Conservation (phyloP, 2,888 invertebrate species). For the Physocephala rufipes region DNA sequence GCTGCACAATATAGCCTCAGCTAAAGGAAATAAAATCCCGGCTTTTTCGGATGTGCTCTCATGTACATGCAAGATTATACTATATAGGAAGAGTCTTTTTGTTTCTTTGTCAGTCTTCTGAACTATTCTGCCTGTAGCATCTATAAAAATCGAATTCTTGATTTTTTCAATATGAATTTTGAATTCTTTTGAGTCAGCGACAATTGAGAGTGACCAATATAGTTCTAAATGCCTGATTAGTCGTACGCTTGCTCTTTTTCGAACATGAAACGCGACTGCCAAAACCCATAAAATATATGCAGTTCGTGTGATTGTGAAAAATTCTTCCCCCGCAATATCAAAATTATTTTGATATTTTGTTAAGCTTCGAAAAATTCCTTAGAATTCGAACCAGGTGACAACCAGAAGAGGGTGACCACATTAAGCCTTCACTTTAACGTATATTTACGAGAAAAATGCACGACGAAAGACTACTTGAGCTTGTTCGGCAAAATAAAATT, state of each 20-base stretch:
- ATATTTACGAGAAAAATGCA: too few relatives aligned
- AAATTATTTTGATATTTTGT: too few relatives aligned
- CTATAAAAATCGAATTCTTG: slow-evolving; percentile 8
- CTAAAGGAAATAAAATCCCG: slow-evolving; percentile 9
- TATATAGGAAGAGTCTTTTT: slow-evolving; percentile 2
- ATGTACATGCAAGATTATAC: background rate
- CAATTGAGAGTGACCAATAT: background rate
- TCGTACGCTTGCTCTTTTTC: too few relatives aligned
- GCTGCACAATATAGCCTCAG: slow-evolving; percentile 13
- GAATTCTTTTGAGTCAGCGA: background rate
- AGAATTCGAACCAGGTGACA: too few relatives aligned
- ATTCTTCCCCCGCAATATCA: too few relatives aligned
- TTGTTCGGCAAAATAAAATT: too few relatives aligned
- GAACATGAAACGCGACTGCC: background rate
- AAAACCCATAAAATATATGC: background rate
- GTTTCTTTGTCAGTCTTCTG: background rate
- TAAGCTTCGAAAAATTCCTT: too few relatives aligned
- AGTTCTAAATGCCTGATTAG: background rate
- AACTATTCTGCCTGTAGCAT: background rate
- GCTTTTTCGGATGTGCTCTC: background rate
- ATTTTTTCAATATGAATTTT: background rate
- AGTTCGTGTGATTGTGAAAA: too few relatives aligned
- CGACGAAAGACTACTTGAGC: too few relatives aligned
- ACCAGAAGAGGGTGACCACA: too few relatives aligned
- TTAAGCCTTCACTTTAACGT: too few relatives aligned